These are phyloP conservation scores for Ochotona curzoniae DNA, from an alignment of 2,113 vertebrate species.

Conservation along the genomic window DNA sequence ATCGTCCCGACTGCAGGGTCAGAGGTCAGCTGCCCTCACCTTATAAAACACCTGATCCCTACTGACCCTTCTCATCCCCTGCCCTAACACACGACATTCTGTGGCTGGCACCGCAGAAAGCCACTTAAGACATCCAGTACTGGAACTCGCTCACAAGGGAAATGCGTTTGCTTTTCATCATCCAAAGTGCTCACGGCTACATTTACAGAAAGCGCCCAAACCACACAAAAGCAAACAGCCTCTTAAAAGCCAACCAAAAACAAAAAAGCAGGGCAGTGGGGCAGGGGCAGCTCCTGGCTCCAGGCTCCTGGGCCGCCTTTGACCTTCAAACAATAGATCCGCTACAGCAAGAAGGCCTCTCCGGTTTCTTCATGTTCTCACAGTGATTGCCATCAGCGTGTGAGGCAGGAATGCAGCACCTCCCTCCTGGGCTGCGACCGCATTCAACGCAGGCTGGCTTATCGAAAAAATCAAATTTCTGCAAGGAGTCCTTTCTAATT, in stretches of 20 bases:
- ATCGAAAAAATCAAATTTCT: constrained; percentile 43
- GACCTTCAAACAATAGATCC: constrained; percentile 64
- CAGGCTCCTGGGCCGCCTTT: background rate
- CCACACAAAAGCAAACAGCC: constrained; percentile 46
- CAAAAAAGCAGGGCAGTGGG: background rate
- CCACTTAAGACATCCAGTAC: background rate
- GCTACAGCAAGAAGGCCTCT: background rate
- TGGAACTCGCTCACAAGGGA: background rate
- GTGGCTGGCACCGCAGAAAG: background rate
- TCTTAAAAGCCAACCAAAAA: background rate
- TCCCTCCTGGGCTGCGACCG: constrained; percentile 42
- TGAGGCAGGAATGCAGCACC: constrained; percentile 52
- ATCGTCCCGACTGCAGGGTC: background rate
- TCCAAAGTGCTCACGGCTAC: constrained; percentile 21
- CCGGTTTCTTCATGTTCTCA: constrained; percentile 39
- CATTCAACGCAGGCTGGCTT: constrained; percentile 33
- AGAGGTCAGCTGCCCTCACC: background rate
- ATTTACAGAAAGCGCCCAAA: constrained; percentile 56
- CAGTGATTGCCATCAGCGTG: background rate
- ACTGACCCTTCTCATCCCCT: background rate
- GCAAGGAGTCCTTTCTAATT: constrained; percentile 12
- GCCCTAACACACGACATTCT: fast-evolving
- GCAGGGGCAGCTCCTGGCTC: background rate
- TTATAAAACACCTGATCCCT: background rate
- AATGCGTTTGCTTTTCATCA: background rate